Conservation (phyloP, 2,113 vertebrate species). For the Axis porcinus region DNA sequence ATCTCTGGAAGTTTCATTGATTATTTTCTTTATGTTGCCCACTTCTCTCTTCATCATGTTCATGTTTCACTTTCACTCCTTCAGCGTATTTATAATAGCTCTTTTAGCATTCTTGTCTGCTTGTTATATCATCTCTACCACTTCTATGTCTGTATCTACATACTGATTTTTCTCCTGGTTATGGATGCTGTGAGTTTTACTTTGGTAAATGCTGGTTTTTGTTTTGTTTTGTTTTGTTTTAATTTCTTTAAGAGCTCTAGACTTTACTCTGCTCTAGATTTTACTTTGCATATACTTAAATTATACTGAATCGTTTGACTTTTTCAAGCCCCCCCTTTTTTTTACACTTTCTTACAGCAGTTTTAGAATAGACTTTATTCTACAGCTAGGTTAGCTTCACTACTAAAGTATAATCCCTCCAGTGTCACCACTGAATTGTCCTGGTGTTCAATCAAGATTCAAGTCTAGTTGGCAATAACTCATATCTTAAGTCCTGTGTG, state of each 20-base stretch:
- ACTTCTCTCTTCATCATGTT: background rate
- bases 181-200: slow-evolving; percentile 8
- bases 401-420: background rate
- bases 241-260: background rate
- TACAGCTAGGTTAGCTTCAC: background rate
- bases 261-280: background rate
- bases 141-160: background rate
- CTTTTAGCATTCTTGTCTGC: background rate
- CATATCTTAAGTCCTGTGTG: background rate
- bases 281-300: background rate
- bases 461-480: background rate
- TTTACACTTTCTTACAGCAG: background rate
- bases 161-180: background rate
- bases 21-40: background rate
- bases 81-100: background rate
- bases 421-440: background rate
- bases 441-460: background rate
- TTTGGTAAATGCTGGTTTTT: background rate
- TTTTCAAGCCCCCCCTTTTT: background rate
- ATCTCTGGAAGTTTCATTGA: background rate
- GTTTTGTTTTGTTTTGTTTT: slow-evolving; percentile 1
- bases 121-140: background rate
- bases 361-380: slow-evolving; percentile 6
- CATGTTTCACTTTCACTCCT: background rate
- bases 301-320: background rate